A percentile compares a stretch with the other conserved stretches of the same genome.
These are phyloP conservation scores for Ommatoiulus sabulosus DNA, from an alignment of 2,888 invertebrate genomes.

Conservation along the genomic window DNA sequence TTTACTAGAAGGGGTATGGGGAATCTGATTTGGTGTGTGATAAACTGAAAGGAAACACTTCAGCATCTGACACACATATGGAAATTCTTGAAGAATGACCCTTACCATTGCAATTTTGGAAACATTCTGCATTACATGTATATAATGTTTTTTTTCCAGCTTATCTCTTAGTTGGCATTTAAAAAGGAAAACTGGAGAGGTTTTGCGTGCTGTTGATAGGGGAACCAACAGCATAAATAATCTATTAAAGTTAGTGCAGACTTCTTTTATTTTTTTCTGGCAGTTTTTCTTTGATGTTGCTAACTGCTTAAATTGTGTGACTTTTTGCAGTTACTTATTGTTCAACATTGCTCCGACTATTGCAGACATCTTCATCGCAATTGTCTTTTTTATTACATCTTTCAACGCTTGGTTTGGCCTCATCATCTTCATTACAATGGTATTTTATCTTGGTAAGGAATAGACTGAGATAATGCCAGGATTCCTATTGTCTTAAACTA, in stretches of 20 bases:
- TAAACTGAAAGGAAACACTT: no score
- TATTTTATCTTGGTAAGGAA: slow-evolving; percentile 86
- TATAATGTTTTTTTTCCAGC: slow-evolving; percentile 63
- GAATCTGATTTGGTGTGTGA: no score
- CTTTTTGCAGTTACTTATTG: slow-evolving; percentile 73
- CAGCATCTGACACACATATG: no score
- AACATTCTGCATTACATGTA: no score
- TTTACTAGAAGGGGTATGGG: no score
- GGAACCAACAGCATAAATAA: slow-evolving; percentile 97
- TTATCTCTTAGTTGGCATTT: slow-evolving; percentile 96
- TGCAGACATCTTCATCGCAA: slow-evolving; percentile 90
- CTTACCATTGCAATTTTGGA: no score
- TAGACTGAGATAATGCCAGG: not conserved
- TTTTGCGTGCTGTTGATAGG: slow-evolving; percentile 94
- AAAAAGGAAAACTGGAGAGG: slow-evolving; percentile 95
- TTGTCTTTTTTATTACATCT: slow-evolving; percentile 85
- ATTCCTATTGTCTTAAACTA: not conserved
- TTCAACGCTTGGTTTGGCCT: slow-evolving; percentile 96
- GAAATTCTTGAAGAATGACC: no score
- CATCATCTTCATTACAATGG: slow-evolving; percentile 94
- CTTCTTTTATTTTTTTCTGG: not conserved
- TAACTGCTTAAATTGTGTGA: no score
- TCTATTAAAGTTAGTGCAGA: slow-evolving; percentile 78
- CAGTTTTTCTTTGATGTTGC: not conserved
- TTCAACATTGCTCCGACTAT: slow-evolving; percentile 95